Evolutionary conservation across 2,113 vertebrate species (phyloP).

Genomic region (Rynchops niger): DNA sequence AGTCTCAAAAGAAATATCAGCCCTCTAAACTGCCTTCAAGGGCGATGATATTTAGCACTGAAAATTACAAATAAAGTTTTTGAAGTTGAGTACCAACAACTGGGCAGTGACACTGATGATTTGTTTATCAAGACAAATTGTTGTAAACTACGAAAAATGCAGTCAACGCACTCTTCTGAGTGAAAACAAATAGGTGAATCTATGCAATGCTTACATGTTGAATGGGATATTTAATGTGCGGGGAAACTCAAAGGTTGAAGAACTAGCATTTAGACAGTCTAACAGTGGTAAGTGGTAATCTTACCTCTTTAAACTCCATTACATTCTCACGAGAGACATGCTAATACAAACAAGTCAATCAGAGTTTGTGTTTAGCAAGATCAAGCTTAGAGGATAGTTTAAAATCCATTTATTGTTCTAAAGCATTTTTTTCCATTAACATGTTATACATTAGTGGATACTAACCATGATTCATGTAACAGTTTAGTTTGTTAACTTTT

Average conservation of each 20-base stretch:
- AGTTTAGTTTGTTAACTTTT: constrained; percentile 90
- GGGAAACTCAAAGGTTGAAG: constrained; percentile 86
- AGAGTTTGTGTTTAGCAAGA: constrained; percentile 96
- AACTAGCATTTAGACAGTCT: constrained; percentile 87
- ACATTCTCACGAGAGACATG: constrained; percentile 92
- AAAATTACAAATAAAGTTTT: constrained; percentile 92
- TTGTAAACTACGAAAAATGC: constrained; percentile 83
- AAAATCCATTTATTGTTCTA: constrained; percentile 95
- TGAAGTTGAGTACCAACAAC: constrained; percentile 89
- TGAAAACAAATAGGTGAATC: constrained; percentile 88
- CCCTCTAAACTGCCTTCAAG: constrained; percentile 90
- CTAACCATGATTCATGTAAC: constrained; percentile 89
- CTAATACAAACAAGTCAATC: constrained; percentile 94
- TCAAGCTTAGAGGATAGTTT: constrained; percentile 94
- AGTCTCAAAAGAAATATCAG: constrained; percentile 97
- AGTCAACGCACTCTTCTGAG: constrained; percentile 84
- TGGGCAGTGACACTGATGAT: constrained; percentile 89
- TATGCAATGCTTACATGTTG: constrained; percentile 86
- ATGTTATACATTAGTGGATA: constrained; percentile 90
- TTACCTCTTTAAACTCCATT: constrained; percentile 99
- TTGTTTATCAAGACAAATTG: constrained; percentile 84
- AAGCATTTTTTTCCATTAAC: constrained; percentile 89
- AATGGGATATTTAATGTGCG: constrained; percentile 85
- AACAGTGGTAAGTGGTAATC: constrained; percentile 88
- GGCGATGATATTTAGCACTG: constrained; percentile 90